These are phyloP conservation scores for Bombycilla garrulus DNA, from an alignment of 2,113 vertebrate species.

Conservation along the genomic window DNA sequence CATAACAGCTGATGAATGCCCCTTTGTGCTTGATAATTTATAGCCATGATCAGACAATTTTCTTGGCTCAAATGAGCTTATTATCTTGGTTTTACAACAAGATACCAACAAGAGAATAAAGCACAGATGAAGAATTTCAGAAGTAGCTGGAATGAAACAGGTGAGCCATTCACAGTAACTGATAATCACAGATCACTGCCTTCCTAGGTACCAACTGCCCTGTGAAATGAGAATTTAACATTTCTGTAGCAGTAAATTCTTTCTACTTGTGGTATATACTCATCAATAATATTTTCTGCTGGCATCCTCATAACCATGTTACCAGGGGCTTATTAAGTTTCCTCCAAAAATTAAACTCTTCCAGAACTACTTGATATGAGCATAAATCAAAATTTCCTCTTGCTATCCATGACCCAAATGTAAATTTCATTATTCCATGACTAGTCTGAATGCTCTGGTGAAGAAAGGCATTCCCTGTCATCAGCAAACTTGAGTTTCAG, in stretches of 20 bases:
- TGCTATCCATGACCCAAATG: not conserved
- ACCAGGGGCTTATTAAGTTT: not conserved
- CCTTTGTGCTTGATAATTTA: not conserved
- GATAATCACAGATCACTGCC: not conserved
- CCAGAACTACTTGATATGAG: not conserved
- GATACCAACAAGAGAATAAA: not conserved
- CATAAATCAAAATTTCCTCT: not conserved
- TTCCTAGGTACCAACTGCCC: not conserved
- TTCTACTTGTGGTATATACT: not conserved
- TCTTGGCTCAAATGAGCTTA: not conserved
- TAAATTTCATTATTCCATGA: not conserved
- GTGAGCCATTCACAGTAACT: not conserved
- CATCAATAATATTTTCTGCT: not conserved
- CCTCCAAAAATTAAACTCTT: not conserved
- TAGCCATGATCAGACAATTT: not conserved
- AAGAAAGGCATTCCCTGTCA: not conserved
- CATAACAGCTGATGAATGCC: not conserved
- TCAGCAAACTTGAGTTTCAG: not conserved
- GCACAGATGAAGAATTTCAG: not conserved
- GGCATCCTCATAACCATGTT: not conserved
- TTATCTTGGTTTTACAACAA: not conserved
- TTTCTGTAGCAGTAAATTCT: not conserved
- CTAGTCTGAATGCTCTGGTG: not conserved
- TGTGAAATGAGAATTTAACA: not conserved
- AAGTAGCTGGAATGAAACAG: not conserved